Percentiles rank a stretch among this genome's conserved stretches.
Conservation (phyloP, 2,113 vertebrate species). For the Platycercus adscitus region DNA sequence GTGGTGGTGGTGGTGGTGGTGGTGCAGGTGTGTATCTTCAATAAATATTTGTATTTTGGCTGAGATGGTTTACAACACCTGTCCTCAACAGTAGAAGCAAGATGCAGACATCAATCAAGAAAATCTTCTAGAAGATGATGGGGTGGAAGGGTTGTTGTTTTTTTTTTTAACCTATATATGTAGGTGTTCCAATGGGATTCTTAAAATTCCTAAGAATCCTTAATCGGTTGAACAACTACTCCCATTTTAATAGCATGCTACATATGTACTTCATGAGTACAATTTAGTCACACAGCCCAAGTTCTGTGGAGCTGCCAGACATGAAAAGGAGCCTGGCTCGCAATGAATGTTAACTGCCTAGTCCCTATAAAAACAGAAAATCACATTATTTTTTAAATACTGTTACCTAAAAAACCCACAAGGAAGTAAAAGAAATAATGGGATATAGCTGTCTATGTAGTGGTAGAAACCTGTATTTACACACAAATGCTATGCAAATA, state of each 20-base stretch:
- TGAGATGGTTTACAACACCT: neutral
- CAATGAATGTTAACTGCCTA: conserved; percentile 7
- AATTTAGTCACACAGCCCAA: conserved; percentile 24
- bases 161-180: neutral
- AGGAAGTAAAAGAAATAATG: neutral
- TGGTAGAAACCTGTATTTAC: neutral
- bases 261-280: neutral
- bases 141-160: neutral
- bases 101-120: neutral
- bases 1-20: no score
- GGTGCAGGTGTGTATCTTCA: neutral
- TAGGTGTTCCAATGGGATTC: neutral
- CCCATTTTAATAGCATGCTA: neutral
- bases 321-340: conserved; percentile 14
- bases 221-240: neutral
- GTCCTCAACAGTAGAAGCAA: neutral
- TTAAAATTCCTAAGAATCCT: neutral
- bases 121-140: neutral
- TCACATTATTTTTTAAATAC: neutral
- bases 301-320: conserved; percentile 26
- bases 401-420: conserved; percentile 23
- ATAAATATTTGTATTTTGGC: neutral
- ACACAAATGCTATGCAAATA: neutral
- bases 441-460: neutral
- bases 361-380: conserved; percentile 36